A percentile compares a stretch with the other conserved stretches of the same genome.
Evolutionary conservation across 2,797 vertebrate species (phyloP).

Genomic region (Syngnathus acus): DNA sequence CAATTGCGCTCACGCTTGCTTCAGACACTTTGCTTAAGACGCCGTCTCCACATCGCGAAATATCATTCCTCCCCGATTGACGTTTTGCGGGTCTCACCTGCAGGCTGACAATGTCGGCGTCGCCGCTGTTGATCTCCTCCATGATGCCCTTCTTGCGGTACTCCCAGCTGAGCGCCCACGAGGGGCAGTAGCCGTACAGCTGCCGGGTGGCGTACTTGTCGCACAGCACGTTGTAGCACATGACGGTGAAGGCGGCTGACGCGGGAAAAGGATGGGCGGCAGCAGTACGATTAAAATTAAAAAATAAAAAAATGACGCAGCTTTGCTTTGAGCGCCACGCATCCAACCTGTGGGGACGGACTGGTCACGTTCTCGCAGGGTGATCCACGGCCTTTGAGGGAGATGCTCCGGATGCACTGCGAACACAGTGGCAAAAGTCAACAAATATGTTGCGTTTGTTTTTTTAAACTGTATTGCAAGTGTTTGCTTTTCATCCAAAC

Average conservation of each 20-base stretch:
- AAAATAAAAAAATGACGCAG: not conserved
- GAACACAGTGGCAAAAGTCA: not conserved
- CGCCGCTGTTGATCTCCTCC: constrained; percentile 95
- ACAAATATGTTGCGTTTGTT: too few species aligned
- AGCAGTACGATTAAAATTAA: not conserved
- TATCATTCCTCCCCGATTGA: too few species aligned
- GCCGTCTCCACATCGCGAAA: too few species aligned
- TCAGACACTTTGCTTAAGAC: too few species aligned
- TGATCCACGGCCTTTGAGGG: constrained; percentile 97
- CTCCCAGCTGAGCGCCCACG: constrained; percentile 98
- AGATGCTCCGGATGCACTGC: constrained; percentile 98
- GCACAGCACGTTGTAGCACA: constrained; percentile 98
- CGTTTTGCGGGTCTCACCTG: constrained; percentile 70
- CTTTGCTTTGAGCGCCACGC: not conserved
- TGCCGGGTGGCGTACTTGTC: constrained; percentile 98
- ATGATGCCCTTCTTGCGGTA: constrained; percentile 99
- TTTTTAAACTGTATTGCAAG: not conserved
- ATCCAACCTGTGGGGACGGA: constrained; percentile 82
- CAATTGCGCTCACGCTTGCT: too few species aligned
- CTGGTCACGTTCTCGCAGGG: constrained; percentile 94
- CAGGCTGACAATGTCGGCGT: constrained; percentile 97
- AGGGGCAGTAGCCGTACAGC: constrained; percentile 97
- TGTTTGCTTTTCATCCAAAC: not conserved
- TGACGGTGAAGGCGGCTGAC: constrained; percentile 91
- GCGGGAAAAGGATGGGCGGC: not conserved